phyloP scores from a whole-genome alignment of 2,113 vertebrate genomes.

The Melozone crissalis region DNA sequence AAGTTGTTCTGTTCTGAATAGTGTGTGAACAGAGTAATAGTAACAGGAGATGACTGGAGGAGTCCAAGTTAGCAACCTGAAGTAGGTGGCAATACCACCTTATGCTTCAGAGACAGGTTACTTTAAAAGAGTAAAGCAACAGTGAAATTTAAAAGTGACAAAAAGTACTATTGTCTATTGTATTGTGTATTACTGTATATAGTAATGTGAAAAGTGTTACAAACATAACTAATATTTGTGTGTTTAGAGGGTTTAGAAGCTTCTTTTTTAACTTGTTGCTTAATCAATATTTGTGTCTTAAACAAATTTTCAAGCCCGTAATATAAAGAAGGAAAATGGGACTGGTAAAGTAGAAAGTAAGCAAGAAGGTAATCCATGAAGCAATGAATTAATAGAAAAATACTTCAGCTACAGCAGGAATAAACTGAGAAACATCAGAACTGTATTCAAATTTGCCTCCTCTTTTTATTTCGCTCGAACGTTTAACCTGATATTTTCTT shows the following conservation, averaged over 20 bases:
- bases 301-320: not conserved
- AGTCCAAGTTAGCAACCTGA: not conserved
- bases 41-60: not conserved
- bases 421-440: not conserved
- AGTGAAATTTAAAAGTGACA: not conserved
- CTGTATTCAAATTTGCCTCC: not conserved
- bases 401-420: not conserved
- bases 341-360: not conserved
- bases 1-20: not conserved
- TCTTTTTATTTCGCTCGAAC: not conserved
- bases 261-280: not conserved
- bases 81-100: not conserved
- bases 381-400: not conserved
- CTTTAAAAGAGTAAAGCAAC: not conserved
- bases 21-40: not conserved
- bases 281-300: not conserved
- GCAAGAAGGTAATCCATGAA: not conserved
- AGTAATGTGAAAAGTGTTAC: not conserved
- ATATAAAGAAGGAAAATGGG: not conserved
- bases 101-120: not conserved
- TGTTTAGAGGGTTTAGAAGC: not conserved
- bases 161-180: not conserved
- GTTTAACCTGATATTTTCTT: not conserved
- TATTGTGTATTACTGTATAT: not conserved
- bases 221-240: fast-evolving